Evolutionary conservation across 2,113 vertebrate genomes (phyloP).

Genomic region (Puma concolor): DNA sequence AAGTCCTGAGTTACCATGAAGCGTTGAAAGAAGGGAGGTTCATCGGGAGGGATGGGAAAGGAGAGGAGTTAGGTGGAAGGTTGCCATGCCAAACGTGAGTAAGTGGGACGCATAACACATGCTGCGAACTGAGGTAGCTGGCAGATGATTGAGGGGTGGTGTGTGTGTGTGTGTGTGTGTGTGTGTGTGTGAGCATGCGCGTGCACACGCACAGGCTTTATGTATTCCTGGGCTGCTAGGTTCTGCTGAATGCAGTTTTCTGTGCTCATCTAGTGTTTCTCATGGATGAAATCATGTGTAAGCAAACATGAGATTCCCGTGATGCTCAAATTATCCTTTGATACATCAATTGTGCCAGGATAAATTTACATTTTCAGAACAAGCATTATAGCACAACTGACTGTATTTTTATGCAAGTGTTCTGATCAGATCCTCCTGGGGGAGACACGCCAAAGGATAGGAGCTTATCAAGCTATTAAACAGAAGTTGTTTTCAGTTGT

Average conservation of each 20-base stretch:
- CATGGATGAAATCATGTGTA: conserved; percentile 13
- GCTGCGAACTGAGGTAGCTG: neutral
- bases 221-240: neutral
- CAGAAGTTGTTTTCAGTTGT: neutral
- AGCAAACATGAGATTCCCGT: conserved; percentile 49
- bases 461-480: neutral
- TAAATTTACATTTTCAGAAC: conserved; percentile 60
- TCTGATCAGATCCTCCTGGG: neutral
- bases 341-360: conserved; percentile 14
- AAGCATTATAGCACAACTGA: conserved; percentile 26
- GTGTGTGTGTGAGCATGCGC: too few relatives aligned
- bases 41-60: neutral
- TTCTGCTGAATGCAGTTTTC: neutral
- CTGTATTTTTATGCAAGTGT: neutral
- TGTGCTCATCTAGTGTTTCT: neutral
- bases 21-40: neutral
- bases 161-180: neutral
- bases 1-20: neutral
- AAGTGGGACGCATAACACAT: neutral
- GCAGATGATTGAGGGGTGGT: neutral
- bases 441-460: neutral
- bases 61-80: neutral
- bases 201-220: accelerated
- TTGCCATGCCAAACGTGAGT: neutral
- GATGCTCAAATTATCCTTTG: neutral